These are phyloP conservation scores for Epicampocera succincta DNA, from an alignment of 2,888 invertebrate genomes.

Conservation along the genomic window DNA sequence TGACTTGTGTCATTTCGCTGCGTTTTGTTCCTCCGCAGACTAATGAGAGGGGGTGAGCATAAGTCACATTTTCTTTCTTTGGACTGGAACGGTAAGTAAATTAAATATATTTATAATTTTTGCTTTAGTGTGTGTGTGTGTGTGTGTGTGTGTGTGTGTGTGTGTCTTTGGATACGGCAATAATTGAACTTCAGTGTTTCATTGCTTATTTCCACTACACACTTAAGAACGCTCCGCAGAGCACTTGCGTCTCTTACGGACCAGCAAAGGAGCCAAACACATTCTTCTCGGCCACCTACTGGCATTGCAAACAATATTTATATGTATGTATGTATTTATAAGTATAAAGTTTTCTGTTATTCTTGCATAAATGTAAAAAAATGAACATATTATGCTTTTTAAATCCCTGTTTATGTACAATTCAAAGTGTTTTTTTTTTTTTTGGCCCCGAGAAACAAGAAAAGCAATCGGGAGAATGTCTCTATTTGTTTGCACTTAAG, in stretches of 20 bases:
- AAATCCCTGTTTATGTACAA: constrained; percentile 41
- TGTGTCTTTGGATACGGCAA: not conserved
- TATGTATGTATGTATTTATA: too few species aligned
- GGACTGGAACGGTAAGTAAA: too few species aligned
- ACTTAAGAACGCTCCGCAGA: constrained; percentile 75
- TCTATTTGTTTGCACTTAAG: constrained; percentile 62
- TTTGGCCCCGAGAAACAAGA: not conserved
- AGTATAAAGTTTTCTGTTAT: too few species aligned
- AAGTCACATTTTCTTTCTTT: too few species aligned
- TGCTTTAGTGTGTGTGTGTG: too few species aligned
- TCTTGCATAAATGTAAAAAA: not conserved
- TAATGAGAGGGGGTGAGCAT: too few species aligned
- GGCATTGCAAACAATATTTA: constrained; percentile 12
- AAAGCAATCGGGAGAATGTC: constrained; percentile 55
- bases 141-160: too few species aligned
- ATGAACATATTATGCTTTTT: constrained; percentile 2
- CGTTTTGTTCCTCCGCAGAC: too few species aligned
- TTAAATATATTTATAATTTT: too few species aligned
- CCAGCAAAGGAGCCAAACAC: constrained; percentile 50
- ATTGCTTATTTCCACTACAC: constrained; percentile 73
- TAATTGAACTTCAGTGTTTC: not conserved
- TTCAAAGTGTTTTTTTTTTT: constrained; percentile 6
- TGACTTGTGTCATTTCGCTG: too few species aligned
- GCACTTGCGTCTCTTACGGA: constrained; percentile 75
- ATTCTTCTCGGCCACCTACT: constrained; percentile 26